Evolutionary conservation across 2,113 vertebrate species (phyloP).

Genomic region (Crotalus tigris): DNA sequence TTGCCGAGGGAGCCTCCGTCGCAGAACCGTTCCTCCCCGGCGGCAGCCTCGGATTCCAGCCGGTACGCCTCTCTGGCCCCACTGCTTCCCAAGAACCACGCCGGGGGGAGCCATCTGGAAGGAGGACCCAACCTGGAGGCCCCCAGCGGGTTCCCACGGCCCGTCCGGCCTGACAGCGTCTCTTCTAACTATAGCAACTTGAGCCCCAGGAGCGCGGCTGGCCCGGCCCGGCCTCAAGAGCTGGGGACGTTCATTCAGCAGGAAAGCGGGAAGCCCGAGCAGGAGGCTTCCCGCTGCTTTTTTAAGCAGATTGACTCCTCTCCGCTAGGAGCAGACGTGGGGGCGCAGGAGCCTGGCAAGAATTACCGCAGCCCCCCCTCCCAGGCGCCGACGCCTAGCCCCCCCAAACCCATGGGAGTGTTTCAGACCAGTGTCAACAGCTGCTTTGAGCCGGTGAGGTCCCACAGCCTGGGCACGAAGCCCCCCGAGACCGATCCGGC

Average conservation of each 20-base stretch:
- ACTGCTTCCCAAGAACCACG: constrained; percentile 45
- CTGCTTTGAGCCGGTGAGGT: constrained; percentile 92
- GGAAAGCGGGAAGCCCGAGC: constrained; percentile 84
- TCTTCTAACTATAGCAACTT: constrained; percentile 84
- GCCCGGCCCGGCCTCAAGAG: constrained; percentile 73
- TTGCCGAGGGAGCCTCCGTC: constrained; percentile 76
- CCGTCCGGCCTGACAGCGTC: constrained; percentile 79
- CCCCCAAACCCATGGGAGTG: constrained; percentile 90
- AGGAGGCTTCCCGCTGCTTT: constrained; percentile 78
- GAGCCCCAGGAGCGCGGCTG: constrained; percentile 77
- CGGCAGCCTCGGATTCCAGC: constrained; percentile 43
- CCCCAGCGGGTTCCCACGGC: constrained; percentile 70
- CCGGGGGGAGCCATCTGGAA: constrained; percentile 65
- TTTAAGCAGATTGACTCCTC: constrained; percentile 95
- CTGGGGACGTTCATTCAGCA: constrained; percentile 92
- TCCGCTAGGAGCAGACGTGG: constrained; percentile 71
- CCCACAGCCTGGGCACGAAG: constrained; percentile 82
- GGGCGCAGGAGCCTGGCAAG: constrained; percentile 58
- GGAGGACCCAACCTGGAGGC: constrained; percentile 84
- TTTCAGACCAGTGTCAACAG: constrained; percentile 97
- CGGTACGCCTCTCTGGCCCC: constrained; percentile 50
- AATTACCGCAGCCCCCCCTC: constrained; percentile 64
- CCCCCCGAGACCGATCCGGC: constrained; percentile 83
- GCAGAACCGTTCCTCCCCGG: constrained; percentile 36
- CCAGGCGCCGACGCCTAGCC: constrained; percentile 83